A percentile compares a stretch with the other conserved stretches of the same genome.
Evolutionary conservation across 2,797 vertebrate genomes (phyloP).

Genomic region (Triplophysa bombifrons): DNA sequence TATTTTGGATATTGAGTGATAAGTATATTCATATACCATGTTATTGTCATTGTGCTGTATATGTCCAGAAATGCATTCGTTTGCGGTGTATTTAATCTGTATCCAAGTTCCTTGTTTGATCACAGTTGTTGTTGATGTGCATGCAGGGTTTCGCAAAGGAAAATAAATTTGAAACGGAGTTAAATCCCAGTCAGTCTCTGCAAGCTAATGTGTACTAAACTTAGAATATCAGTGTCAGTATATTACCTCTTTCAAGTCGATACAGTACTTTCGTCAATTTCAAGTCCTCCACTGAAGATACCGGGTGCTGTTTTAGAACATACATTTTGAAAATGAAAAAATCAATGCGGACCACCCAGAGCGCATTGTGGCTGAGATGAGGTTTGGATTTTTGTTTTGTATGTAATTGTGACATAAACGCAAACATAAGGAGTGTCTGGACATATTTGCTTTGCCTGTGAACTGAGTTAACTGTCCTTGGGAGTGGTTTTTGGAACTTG

Average conservation of each 20-base stretch:
- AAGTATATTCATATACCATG: no score
- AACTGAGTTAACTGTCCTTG: background rate
- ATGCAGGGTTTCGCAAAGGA: slow-evolving; percentile 13
- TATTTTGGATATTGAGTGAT: no score
- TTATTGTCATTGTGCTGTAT: no score
- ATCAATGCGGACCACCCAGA: slow-evolving; percentile 53
- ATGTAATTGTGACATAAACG: background rate
- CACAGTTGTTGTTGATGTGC: background rate
- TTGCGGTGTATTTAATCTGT: background rate
- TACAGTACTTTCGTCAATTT: slow-evolving; percentile 68
- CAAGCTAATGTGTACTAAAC: slow-evolving; percentile 1
- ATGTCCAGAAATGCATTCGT: background rate
- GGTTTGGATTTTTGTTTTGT: background rate
- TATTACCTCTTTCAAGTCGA: slow-evolving; percentile 60
- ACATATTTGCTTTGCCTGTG: background rate
- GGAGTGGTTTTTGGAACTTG: background rate
- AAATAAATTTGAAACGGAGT: background rate
- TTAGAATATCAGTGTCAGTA: slow-evolving; percentile 64
- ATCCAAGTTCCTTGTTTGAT: background rate
- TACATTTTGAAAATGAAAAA: slow-evolving; percentile 68
- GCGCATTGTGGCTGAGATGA: background rate
- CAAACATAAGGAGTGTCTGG: background rate
- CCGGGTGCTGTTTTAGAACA: slow-evolving; percentile 52
- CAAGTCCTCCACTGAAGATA: slow-evolving; percentile 51
- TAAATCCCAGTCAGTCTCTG: background rate